Base-by-base conservation (phyloP, 2,113 vertebrate genomes). In the Emydocephalus ijimae region DNA sequence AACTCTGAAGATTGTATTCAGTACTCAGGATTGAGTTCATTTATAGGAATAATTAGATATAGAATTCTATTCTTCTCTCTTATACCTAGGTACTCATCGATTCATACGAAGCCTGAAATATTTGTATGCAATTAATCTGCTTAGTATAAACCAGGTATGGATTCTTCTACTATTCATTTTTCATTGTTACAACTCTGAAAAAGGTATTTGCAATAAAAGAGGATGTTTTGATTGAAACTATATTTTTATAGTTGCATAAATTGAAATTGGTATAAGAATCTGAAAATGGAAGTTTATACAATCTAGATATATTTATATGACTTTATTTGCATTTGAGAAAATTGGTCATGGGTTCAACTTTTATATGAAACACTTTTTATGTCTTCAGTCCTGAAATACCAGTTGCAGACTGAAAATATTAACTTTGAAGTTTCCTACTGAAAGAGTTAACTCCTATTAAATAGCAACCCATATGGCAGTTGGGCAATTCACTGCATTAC, bases 401-500 rank as follows among this genome's bases (percentile, higher is more conserved):
- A 93, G 87, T 2, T 85, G 14, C 86, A 29, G 0, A 0, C 45
- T 29, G n/a, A 21, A 2, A 1, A 43, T 8, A 89, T 89, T 85
- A 54, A 92, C 18, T 15, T 0, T 26, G 64, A 91, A 56, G 23
- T 12, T 92, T 43, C 92, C 89, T 88, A 5, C 52, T 74, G 3
- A 61, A 88, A 92, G 87, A 92, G 92, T 94, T 96, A 96, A 96
- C 3, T 21, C 2, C 10, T 3, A 74, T 4, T 90, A 0, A 0
- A 90, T 52, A 93, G 85, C 55, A 93, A 89, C 92, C 45, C 48
- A 15, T 69, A 90, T 93, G 92, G 52, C 57, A 90, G 52, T 64
- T 29, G 50, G 26, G 74, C 88, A 95, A 94, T 92, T 81, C 21
- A 0, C 48, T 85, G 55, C 92, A 93, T 93, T 95, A 94, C 95